These are phyloP conservation scores for Aleiodes leptofemur DNA, from an alignment of 2,888 invertebrate genomes.

Conservation along the genomic window DNA sequence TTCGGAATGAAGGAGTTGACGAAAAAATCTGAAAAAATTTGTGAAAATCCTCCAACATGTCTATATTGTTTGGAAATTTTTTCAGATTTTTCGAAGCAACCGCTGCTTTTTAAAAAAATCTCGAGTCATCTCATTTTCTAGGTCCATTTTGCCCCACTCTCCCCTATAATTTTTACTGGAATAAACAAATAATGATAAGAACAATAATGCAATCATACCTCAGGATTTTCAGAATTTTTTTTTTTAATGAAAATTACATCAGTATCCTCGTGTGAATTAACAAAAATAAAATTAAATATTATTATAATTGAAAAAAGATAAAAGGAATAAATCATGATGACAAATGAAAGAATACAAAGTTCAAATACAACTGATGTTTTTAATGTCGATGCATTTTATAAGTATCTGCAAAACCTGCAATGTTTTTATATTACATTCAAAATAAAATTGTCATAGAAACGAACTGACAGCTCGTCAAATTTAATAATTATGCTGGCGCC, in stretches of 20 bases:
- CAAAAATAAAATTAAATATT: conserved; percentile 1
- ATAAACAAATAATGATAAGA: no score
- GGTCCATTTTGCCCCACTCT: no score
- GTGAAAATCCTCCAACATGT: no score
- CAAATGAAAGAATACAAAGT: conserved; percentile 13
- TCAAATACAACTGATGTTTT: conserved; percentile 19
- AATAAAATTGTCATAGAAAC: conserved; percentile 51
- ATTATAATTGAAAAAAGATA: not conserved
- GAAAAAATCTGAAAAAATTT: no score
- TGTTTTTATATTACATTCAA: conserved; percentile 19
- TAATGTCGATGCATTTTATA: conserved; percentile 41
- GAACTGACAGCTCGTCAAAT: conserved; percentile 34
- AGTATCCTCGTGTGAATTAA: conserved; percentile 40
- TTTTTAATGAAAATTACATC: conserved; percentile 49
- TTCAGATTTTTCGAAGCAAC: no score
- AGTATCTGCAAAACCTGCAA: conserved; percentile 5
- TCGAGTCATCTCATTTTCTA: no score
- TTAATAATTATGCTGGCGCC: conserved; percentile 53
- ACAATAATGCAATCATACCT: conserved; percentile 40
- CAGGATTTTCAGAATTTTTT: conserved; percentile 35
- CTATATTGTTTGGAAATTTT: no score
- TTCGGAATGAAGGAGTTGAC: no score
- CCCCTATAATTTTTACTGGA: no score
- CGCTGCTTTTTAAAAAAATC: no score
- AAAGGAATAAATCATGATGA: conserved; percentile 42